Base-by-base conservation (phyloP, 2,113 vertebrate species). In the Rhea pennata region DNA sequence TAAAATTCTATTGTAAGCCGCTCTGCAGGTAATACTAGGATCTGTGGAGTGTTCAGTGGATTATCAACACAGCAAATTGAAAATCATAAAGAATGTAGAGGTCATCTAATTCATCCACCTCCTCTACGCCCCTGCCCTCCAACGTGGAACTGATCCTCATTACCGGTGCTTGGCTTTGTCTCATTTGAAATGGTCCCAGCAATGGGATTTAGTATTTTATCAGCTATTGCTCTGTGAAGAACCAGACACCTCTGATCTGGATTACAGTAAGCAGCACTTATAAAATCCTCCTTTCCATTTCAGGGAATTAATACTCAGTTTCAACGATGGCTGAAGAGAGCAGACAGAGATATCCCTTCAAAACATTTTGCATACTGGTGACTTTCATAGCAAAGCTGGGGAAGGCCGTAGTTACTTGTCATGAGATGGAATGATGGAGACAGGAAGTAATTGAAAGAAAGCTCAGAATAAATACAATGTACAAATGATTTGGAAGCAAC, bases 281-380 rank as follows among this genome's bases (percentile, higher is more conserved):
- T 0, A 56, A 77, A 24, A 79, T 15, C 10, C 58, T 75, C 70
- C 66, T 70, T 48, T 87, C 78, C 50, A 82, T 76, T 93, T 82
- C 66, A 70, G 58, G 14, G 81, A 31, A 89, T 87, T 93, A 94
- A 87, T 71, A 76, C n/a, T 82, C 20, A 9, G 73, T 91, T 91
- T 66, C 56, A 83, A 88, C 92, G 61, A 75, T n/a, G 67, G 58
- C 26, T 81, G 13, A 26, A 48, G 19, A 90, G 58, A 66, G 24
- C 42, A 1, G 1, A 74, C 11, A 36, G 48, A 74, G 87, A n/a
- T 29, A 48, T 54, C 27, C 46, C 59, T 90, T 93, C 64, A 36
- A 78, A 91, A 93, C 11, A 39, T 46, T 87, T 69, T 40, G 61
- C 21, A 50, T 42, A 15, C 8, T 75, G 73, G 58, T n/a, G 66